Conservation (phyloP, 2,797 vertebrate species). For the Gallinago stenura region DNA sequence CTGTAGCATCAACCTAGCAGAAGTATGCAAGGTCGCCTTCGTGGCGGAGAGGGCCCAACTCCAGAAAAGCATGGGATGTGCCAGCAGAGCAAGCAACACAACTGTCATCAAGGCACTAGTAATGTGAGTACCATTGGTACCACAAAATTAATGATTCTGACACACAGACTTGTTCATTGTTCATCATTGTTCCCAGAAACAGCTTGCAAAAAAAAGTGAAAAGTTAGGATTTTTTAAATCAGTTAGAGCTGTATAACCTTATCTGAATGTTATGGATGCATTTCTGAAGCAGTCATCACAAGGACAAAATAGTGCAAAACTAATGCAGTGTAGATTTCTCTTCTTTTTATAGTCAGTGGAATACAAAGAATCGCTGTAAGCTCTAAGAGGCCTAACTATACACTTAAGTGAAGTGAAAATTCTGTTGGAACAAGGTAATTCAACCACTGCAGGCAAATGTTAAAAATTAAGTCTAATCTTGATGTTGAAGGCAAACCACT, state of each 20-base stretch:
- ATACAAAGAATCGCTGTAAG: background rate
- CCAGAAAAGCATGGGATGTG: background rate
- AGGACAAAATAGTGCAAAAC: background rate
- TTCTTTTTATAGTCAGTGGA: background rate
- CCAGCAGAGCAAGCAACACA: background rate
- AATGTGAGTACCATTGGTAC: rapidly evolving
- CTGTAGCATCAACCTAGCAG: background rate
- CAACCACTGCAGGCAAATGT: background rate
- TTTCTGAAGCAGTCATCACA: background rate
- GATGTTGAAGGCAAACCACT: background rate
- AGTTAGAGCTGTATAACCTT: background rate
- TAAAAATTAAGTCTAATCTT: background rate
- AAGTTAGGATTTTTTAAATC: background rate
- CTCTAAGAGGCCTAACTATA: background rate
- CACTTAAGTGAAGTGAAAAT: background rate
- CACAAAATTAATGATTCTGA: background rate
- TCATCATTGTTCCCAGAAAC: background rate
- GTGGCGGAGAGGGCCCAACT: background rate
- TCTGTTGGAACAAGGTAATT: background rate
- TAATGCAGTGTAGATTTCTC: background rate
- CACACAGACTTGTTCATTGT: background rate
- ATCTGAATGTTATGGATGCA: background rate
- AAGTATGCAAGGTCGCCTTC: background rate
- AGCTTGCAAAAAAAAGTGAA: background rate
- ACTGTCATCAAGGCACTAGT: background rate